phyloP scores from a whole-genome alignment of 2,113 vertebrate genomes.

The Hippotragus niger region DNA sequence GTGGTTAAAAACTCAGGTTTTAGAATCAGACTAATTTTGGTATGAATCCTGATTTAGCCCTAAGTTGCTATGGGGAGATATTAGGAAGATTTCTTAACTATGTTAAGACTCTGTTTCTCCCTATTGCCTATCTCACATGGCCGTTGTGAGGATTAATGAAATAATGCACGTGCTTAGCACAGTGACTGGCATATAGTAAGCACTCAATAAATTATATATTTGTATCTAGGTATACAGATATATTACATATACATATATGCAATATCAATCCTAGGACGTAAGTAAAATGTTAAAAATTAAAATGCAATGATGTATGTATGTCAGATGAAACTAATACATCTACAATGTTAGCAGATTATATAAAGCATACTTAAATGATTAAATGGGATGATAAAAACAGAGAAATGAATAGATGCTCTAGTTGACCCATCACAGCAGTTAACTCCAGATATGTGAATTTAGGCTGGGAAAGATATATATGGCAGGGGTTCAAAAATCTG shows the following conservation, averaged over 20 bases:
- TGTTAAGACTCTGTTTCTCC: background rate
- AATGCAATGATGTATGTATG: background rate
- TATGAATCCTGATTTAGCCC: background rate
- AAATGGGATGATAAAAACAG: background rate
- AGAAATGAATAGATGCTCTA: background rate
- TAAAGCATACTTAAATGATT: background rate
- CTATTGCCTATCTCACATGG: background rate
- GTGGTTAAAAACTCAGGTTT: background rate
- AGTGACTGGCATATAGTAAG: conserved; percentile 35
- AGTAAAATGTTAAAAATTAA: conserved; percentile 47
- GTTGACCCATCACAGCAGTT: background rate
- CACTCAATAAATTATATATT: conserved; percentile 48
- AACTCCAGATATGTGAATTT: background rate
- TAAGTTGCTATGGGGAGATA: background rate
- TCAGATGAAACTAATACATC: conserved; percentile 1
- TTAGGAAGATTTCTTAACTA: background rate
- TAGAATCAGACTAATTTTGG: background rate
- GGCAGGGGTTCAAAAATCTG: background rate
- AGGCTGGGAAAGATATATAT: background rate
- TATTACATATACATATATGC: background rate
- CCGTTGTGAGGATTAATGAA: background rate
- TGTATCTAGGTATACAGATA: background rate
- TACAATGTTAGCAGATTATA: background rate
- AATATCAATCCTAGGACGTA: background rate
- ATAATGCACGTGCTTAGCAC: background rate